A percentile compares a stretch with the other conserved stretches of the same genome.
phyloP scores from a whole-genome alignment of 2,113 vertebrate species.

The Gorsachius goisagi region DNA sequence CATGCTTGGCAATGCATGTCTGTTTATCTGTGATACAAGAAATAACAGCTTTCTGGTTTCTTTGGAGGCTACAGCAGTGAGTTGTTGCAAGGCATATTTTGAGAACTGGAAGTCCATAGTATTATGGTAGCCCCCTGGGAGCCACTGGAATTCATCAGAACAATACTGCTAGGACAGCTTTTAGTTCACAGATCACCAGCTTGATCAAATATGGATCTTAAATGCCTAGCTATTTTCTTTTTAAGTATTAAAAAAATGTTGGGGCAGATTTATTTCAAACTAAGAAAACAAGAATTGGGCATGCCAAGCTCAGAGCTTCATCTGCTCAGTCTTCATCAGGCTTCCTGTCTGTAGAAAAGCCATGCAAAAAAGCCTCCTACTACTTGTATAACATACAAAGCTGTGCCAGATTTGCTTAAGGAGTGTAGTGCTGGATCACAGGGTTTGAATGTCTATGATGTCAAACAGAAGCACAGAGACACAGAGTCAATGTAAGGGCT shows the following conservation, averaged over 20 bases:
- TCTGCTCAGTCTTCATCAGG: neutral
- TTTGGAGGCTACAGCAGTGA: neutral
- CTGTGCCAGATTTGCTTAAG: neutral
- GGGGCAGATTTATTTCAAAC: neutral
- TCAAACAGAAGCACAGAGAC: neutral
- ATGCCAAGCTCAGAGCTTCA: neutral
- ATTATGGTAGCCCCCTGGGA: neutral
- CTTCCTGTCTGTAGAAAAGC: neutral
- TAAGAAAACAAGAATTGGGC: neutral
- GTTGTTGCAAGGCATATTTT: neutral
- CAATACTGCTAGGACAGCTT: neutral
- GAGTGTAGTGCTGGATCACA: neutral
- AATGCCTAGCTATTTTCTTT: neutral
- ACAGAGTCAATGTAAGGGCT: neutral
- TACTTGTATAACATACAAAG: neutral
- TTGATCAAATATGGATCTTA: neutral
- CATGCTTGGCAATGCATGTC: neutral
- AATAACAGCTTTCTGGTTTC: neutral
- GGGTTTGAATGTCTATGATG: accelerated
- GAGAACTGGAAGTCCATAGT: neutral
- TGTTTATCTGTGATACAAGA: neutral
- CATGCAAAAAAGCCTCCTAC: neutral
- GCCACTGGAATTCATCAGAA: neutral
- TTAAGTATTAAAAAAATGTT: neutral
- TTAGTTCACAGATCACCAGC: neutral